Base-by-base conservation (phyloP, 1,140 invertebrate species). In the Drosophila kepulauana region DNA sequence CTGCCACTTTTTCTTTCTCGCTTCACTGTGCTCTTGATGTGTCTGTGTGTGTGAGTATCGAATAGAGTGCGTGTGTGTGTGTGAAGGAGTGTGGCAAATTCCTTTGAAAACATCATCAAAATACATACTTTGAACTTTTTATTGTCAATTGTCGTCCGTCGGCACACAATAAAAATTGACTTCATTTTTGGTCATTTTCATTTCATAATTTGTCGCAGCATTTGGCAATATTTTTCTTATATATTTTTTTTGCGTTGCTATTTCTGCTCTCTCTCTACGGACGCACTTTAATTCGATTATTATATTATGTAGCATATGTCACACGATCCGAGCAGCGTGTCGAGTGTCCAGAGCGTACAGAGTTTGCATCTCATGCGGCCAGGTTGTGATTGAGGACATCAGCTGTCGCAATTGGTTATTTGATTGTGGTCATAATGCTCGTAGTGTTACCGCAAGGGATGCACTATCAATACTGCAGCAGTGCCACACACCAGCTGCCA, bases 71-170 rank as follows among this genome's bases (percentile, higher is more conserved):
- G 38, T 54, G 38, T 65, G 3, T 49, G 16, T 45, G 3, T 43
- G 35, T 20, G 57, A 43, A 25, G 51, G 52, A 43, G 59, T 58
- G 67, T 70, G 58, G 28, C 59, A 69, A 87, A 79, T 82, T 87
- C 82, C 70, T 65, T 63, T 69, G 62, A 86, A 72, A 59, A 85
- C 70, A 75, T 86, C 84, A 87, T 87, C 72, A 80, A 78, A 81
- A 80, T 71, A 72, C 67, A 65, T 87, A 88, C 80, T 87, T 88
- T 82, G 77, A 88, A 87, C 84, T 84, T 87, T 87, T 84, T 81
- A 88, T 88, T 84, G 85, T 84, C 84, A 84, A 78, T 80, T 88
- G 65, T 51, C 64, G 46, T 76, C 67, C 63, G 62, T 63, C 71
- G 54, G 67, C 78, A 88, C 64, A 87, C 57, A 74, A 81, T 88